Evolutionary conservation across 2,113 vertebrate species (phyloP).

Genomic region (Sprattus sprattus): DNA sequence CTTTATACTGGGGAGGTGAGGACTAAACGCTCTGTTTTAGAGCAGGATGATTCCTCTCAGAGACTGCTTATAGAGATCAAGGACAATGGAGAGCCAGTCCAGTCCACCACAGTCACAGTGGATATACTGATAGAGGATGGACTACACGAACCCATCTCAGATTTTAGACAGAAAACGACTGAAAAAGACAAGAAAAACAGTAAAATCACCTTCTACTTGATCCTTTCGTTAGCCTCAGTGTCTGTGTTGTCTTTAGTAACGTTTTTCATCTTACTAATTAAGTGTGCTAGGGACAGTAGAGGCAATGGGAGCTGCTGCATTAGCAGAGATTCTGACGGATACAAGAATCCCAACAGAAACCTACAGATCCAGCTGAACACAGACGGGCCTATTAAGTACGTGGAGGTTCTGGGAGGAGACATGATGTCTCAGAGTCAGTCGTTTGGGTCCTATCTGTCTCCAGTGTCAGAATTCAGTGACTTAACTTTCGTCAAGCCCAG

Average conservation of each 20-base stretch:
- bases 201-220: conserved; percentile 62
- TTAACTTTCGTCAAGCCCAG: conserved; percentile 68
- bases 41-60: conserved; percentile 50
- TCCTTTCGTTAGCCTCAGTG: conserved; percentile 47
- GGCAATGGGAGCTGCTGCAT: conserved; percentile 40
- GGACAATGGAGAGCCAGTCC: conserved; percentile 56
- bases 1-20: conserved; percentile 52
- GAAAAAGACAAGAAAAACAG: conserved; percentile 53
- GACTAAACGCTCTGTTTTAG: conserved; percentile 49
- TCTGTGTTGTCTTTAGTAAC: conserved; percentile 46
- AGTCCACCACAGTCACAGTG: conserved; percentile 65
- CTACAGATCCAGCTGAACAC: conserved; percentile 66
- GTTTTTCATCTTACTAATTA: conserved; percentile 43
- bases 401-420: conserved; percentile 63
- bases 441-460: conserved; percentile 66
- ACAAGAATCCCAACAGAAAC: conserved; percentile 62
- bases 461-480: conserved; percentile 65
- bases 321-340: conserved; percentile 45
- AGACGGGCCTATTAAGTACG: conserved; percentile 69
- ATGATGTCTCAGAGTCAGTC: conserved; percentile 61
- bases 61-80: conserved; percentile 48
- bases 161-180: conserved; percentile 53
- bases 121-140: conserved; percentile 69
- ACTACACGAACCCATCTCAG: conserved; percentile 47
- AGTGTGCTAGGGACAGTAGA: conserved; percentile 33